phyloP scores from a whole-genome alignment of 2,888 invertebrate genomes.

The Pediacus dermestoides region DNA sequence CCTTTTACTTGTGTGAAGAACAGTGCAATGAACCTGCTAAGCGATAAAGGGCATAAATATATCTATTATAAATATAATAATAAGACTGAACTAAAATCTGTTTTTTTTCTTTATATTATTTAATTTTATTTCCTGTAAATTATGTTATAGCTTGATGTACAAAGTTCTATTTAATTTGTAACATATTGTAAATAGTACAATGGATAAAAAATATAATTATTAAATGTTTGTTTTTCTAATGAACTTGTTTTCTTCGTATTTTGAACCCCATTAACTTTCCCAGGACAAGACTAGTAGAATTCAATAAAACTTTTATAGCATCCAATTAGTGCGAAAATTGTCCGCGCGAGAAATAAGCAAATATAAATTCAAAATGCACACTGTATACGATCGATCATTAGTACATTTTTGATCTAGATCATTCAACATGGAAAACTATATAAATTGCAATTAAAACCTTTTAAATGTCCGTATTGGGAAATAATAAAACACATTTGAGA shows the following conservation, averaged over 20 bases:
- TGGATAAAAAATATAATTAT: slow-evolving; percentile 24
- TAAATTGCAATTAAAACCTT: slow-evolving; percentile 30
- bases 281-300: slow-evolving; percentile 26
- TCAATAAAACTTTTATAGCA: slow-evolving; percentile 24
- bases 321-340: slow-evolving; percentile 32
- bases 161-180: slow-evolving; percentile 36
- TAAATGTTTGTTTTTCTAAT: slow-evolving; percentile 39
- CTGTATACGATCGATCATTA: slow-evolving; percentile 26
- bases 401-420: slow-evolving; percentile 36
- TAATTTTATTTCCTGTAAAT: slow-evolving; percentile 32
- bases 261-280: slow-evolving; percentile 19
- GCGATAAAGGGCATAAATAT: no score
- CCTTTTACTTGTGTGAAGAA: no score
- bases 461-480: slow-evolving; percentile 36
- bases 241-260: slow-evolving; percentile 13
- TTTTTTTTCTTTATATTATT: background rate
- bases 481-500: slow-evolving; percentile 48
- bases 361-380: slow-evolving; percentile 38
- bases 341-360: slow-evolving; percentile 31
- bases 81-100: no score
- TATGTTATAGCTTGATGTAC: slow-evolving; percentile 30
- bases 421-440: slow-evolving; percentile 22
- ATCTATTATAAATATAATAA: no score
- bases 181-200: slow-evolving; percentile 34
- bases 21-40: no score